Evolutionary conservation across 1,140 invertebrate genomes (phyloP).

Genomic region (Macrobrachium rosenbergii): DNA sequence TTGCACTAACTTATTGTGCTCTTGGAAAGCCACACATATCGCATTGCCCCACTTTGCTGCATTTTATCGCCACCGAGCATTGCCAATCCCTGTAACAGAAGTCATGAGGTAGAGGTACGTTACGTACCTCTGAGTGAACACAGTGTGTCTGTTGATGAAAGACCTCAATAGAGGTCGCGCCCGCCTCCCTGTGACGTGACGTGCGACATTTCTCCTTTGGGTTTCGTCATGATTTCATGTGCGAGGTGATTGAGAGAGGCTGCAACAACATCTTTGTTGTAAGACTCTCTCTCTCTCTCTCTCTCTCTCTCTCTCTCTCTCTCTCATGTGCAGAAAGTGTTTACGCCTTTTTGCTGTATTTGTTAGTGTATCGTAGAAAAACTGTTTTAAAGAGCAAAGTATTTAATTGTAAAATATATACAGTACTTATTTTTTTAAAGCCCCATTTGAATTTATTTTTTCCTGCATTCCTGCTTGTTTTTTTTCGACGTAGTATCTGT

Average conservation of each 20-base stretch:
- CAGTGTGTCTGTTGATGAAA: too few species aligned
- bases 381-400: neutral
- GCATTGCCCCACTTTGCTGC: too few species aligned
- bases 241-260: too few species aligned
- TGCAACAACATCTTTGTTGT: too few species aligned
- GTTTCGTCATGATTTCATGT: neutral
- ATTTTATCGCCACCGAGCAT: too few species aligned
- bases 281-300: neutral
- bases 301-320: neutral
- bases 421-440: neutral
- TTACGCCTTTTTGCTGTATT: neutral
- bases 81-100: too few species aligned
- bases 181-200: neutral
- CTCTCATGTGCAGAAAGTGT: neutral
- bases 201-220: neutral
- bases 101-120: too few species aligned
- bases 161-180: too few species aligned
- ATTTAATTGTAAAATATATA: too few species aligned
- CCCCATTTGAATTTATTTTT: neutral
- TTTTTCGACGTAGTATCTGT: neutral
- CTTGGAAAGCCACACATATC: too few species aligned
- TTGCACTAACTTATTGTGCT: too few species aligned
- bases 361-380: neutral
- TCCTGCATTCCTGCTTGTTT: neutral
- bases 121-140: too few species aligned